Percentiles rank a stretch among this genome's conserved stretches.
Conservation (phyloP, 1,140 invertebrate species). For the Drosophila pruinosa region DNA sequence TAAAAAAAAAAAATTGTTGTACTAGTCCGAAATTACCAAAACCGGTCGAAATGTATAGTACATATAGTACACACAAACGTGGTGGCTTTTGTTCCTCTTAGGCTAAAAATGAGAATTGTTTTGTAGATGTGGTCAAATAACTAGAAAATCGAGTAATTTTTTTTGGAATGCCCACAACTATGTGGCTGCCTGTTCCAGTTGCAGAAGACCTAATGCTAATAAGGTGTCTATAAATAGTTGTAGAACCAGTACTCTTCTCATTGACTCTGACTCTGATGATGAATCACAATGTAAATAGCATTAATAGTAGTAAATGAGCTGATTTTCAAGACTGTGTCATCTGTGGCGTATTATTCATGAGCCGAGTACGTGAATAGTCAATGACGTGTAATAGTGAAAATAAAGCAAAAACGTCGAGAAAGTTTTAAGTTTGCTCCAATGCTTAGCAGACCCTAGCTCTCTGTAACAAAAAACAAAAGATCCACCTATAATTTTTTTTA, state of each 20-base stretch:
- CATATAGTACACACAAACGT: neutral
- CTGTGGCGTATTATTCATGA: conserved; percentile 38
- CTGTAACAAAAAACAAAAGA: neutral
- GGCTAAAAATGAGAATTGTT: conserved; percentile 26
- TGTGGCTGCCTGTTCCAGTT: neutral
- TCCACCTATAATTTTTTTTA: too few relatives aligned
- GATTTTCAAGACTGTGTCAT: neutral
- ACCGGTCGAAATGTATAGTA: conserved; percentile 52
- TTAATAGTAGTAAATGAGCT: neutral
- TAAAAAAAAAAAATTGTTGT: conserved; percentile 36
- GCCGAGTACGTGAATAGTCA: neutral
- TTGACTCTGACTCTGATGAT: conserved; percentile 11
- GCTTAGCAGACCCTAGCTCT: conserved; percentile 1
- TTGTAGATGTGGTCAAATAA: neutral
- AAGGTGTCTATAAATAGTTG: conserved; percentile 13
- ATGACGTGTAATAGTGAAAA: neutral
- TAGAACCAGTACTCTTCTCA: conserved; percentile 12
- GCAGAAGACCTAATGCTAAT: neutral
- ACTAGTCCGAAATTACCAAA: conserved; percentile 14
- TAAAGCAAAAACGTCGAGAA: conserved; percentile 29
- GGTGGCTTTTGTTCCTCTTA: conserved; percentile 15
- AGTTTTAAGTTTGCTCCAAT: conserved; percentile 19
- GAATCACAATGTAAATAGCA: conserved; percentile 26
- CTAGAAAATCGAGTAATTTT: neutral
- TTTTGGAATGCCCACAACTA: conserved; percentile 17